Percentiles rank a stretch among this genome's conserved stretches.
phyloP scores from a whole-genome alignment of 2,113 vertebrate genomes.

The Rhabdomys dilectus region DNA sequence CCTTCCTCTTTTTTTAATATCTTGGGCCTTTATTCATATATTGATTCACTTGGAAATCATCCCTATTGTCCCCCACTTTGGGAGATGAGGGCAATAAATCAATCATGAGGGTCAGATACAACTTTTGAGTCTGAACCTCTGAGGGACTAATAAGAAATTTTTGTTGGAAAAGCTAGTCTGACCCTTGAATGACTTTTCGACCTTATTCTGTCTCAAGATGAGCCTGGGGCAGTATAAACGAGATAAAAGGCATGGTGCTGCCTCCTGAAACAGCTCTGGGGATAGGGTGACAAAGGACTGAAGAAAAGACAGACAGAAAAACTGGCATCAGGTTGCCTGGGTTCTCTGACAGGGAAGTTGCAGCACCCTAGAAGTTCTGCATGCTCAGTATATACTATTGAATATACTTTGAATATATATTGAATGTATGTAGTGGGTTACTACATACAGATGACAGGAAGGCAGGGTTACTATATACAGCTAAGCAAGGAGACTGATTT shows the following conservation, averaged over 20 bases:
- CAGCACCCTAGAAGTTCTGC: background rate
- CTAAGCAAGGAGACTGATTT: background rate
- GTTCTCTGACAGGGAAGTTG: background rate
- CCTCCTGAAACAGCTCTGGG: background rate
- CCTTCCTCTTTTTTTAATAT: background rate
- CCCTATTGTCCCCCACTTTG: background rate
- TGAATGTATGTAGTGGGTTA: too few relatives aligned
- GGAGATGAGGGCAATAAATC: background rate
- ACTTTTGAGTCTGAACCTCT: background rate
- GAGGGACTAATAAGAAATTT: background rate
- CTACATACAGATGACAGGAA: background rate
- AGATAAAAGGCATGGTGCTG: background rate
- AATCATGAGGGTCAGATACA: background rate
- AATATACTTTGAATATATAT: too few relatives aligned
- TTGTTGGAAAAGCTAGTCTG: background rate
- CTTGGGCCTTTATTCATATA: background rate
- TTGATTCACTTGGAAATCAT: background rate
- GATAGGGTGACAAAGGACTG: too few relatives aligned
- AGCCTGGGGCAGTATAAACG: background rate
- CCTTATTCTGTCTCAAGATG: background rate
- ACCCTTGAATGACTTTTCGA: background rate
- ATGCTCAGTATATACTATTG: background rate
- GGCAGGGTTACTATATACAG: background rate
- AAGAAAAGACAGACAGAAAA: background rate
- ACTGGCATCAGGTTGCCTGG: too few relatives aligned